Evolutionary conservation across 2,888 invertebrate genomes (phyloP).

Genomic region (Caenorhabditis sp.): DNA sequence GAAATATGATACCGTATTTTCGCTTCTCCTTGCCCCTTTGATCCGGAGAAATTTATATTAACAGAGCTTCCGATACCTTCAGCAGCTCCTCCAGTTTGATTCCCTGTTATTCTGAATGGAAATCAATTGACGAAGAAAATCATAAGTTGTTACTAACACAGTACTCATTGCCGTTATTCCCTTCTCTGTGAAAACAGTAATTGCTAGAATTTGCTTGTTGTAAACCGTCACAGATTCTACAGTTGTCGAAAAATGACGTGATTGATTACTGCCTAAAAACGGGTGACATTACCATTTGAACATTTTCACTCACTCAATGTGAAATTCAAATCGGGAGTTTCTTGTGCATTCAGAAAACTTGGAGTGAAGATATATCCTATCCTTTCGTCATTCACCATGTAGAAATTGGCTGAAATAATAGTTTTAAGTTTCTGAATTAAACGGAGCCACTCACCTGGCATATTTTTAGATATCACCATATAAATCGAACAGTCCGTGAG

Average conservation of each 20-base stretch:
- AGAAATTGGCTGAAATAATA: conserved; percentile 31
- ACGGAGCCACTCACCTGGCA: conserved; percentile 21
- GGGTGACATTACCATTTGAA: not conserved
- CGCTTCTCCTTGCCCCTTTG: conserved; percentile 32
- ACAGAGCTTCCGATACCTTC: conserved; percentile 51
- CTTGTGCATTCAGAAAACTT: conserved; percentile 39
- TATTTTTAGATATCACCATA: conserved; percentile 47
- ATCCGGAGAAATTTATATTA: conserved; percentile 49
- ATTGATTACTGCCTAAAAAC: conserved; percentile 47
- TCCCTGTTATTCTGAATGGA: conserved; percentile 55
- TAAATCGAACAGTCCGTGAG: conserved; percentile 59
- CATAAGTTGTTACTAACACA: conserved; percentile 24
- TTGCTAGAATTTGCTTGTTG: conserved; percentile 44
- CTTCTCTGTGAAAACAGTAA: conserved; percentile 51
- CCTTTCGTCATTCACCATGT: conserved; percentile 27
- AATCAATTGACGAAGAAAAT: not conserved
- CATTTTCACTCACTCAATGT: conserved; percentile 28
- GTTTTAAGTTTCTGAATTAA: not conserved
- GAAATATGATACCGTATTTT: conserved; percentile 61
- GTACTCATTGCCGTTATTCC: conserved; percentile 54
- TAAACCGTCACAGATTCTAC: conserved; percentile 59
- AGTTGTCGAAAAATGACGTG: conserved; percentile 45
- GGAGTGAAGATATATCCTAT: conserved; percentile 60
- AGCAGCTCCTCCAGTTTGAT: conserved; percentile 60
- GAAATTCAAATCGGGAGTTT: conserved; percentile 40